Evolutionary conservation across 2,113 vertebrate species (phyloP), one percentile per base, ranked within the genome.

Genomic region (Monopterus albus): DNA sequence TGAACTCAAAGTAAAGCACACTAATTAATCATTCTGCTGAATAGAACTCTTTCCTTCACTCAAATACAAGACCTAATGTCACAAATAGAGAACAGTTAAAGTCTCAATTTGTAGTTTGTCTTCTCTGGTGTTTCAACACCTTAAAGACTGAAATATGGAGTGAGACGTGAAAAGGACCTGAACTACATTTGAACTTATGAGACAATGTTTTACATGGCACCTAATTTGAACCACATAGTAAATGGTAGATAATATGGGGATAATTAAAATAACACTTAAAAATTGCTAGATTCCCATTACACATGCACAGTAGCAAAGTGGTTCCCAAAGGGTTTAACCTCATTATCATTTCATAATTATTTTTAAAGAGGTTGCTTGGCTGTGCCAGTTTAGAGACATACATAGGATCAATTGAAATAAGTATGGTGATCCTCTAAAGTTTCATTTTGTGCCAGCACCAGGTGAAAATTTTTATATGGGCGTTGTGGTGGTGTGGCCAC

Each of bases 1-100:
- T 72, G 53, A 39, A 64, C 78, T 66, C 42, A 52, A 73, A 42
- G 59, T 69, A 57, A 72, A 65, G 43, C 59, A 17, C 15, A 1
- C 11, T 73, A 58, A 73, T 77, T 46, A 57, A 76, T 62, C 51
- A 50, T 62, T 42, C 18, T 42, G 45, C 31, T 39, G 14, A 57
- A 57, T 14, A 39, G 20, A 43, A 57, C 1, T 5, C 17, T 18
- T 15, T 28, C 13, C 26, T 13, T 29, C 14, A 38, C n/a, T 56
- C 21, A 23, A 46, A 9, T 45, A 15, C 20, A 47, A 49, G 46
- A 21, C 59, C 40, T 20, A 40, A 56, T n/a, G 46, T 45, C 35
- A 12, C 9, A 23, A 6, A 45, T 59, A 29, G 1, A 51, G 17
- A 46, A 35, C n/a, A 28, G 18, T 25, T 15, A 11, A 1, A 17